phyloP scores from a whole-genome alignment of 2,888 invertebrate species.

The Synanthedon myopaeformis region DNA sequence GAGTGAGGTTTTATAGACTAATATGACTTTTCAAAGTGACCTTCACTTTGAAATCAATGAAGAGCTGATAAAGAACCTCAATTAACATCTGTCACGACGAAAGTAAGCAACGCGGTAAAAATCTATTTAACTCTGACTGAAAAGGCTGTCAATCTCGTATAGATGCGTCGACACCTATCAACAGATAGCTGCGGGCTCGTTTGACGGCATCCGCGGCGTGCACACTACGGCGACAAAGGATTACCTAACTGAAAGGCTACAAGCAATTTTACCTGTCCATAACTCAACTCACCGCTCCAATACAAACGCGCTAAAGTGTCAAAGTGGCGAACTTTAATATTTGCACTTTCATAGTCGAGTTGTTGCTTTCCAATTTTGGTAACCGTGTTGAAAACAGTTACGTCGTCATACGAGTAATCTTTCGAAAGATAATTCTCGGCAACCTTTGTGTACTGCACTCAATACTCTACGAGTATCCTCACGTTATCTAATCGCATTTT shows the following conservation, averaged over 20 bases:
- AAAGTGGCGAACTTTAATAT: conserved; percentile 12
- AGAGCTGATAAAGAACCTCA: not conserved
- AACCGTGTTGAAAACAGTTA: conserved; percentile 14
- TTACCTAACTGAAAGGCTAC: conserved; percentile 29
- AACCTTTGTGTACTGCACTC: conserved; percentile 12
- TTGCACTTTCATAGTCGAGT: conserved; percentile 7
- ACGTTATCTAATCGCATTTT: conserved; percentile 33
- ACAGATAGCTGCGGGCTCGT: conserved; percentile 35
- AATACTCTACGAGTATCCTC: conserved; percentile 21
- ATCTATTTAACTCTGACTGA: conserved; percentile 27
- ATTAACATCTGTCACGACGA: conserved; percentile 1
- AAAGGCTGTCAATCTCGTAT: conserved; percentile 33
- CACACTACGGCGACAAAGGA: conserved; percentile 34
- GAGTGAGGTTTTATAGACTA: no score
- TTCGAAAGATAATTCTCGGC: conserved; percentile 7
- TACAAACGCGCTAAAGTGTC: conserved; percentile 3
- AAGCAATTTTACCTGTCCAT: conserved; percentile 33
- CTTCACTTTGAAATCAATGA: no score
- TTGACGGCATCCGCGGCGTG: conserved; percentile 21
- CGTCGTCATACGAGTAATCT: conserved; percentile 16
- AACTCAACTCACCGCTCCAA: conserved; percentile 20
- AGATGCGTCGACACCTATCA: conserved; percentile 35
- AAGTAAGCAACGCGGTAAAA: conserved; percentile 23
- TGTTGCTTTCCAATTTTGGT: conserved; percentile 5
- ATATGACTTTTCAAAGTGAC: no score